Evolutionary conservation across 1,140 invertebrate species (phyloP).

Genomic region (Colletes gigas): DNA sequence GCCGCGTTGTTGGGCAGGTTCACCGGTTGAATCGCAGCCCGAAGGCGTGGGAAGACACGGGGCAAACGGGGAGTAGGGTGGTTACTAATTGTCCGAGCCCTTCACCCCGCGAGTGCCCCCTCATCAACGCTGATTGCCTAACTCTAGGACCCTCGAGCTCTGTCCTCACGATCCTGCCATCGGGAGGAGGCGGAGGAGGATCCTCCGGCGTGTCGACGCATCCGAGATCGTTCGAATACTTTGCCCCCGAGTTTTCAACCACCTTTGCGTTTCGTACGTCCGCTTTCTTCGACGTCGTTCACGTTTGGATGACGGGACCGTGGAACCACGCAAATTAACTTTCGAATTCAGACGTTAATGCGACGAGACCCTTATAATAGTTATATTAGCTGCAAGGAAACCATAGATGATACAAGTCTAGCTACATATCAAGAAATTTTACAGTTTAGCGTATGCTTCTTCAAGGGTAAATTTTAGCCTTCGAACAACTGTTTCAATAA

Average conservation of each 20-base stretch:
- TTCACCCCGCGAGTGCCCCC: constrained; percentile 70
- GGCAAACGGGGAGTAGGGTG: constrained; percentile 44
- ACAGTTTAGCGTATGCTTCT: too few relatives aligned
- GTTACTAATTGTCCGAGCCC: constrained; percentile 80
- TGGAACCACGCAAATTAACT: too few relatives aligned
- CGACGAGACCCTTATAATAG: too few relatives aligned
- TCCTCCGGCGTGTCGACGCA: constrained; percentile 47
- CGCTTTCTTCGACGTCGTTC: not conserved
- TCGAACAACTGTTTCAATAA: too few relatives aligned
- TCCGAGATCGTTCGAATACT: constrained; percentile 21
- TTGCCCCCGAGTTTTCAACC: not conserved
- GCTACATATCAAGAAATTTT: too few relatives aligned
- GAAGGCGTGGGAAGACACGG: constrained; percentile 51
- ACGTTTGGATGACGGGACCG: too few relatives aligned
- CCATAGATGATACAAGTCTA: too few relatives aligned
- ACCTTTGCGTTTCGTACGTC: not conserved
- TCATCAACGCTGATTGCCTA: constrained; percentile 81
- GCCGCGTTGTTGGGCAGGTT: constrained; percentile 58
- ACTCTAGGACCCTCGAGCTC: constrained; percentile 77
- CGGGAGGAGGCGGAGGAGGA: constrained; percentile 31
- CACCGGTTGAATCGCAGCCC: constrained; percentile 53
- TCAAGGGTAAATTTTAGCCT: too few relatives aligned
- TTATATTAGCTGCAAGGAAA: too few relatives aligned
- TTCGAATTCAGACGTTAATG: too few relatives aligned
- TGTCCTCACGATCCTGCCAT: constrained; percentile 60